A percentile compares a stretch with the other conserved stretches of the same genome.
phyloP scores from a whole-genome alignment of 1,140 invertebrate genomes.

The Zelostemma sp. region DNA sequence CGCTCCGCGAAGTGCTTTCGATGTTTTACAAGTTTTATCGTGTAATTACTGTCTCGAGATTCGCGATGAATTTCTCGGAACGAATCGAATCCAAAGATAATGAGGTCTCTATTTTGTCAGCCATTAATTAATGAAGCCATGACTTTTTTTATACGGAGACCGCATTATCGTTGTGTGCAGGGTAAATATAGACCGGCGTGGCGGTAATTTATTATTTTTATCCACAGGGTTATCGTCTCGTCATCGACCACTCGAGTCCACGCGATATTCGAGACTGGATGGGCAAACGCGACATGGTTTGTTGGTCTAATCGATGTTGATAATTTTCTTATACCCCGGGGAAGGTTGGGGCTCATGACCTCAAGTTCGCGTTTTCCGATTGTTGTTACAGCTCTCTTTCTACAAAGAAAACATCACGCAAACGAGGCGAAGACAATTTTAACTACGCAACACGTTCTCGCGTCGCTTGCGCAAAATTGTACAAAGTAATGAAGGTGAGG shows the following conservation, averaged over 20 bases:
- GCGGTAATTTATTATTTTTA: slow-evolving; percentile 6
- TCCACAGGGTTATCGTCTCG: background rate
- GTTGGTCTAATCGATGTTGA: background rate
- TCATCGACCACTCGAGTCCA: slow-evolving; percentile 1
- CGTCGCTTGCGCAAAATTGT: too few relatives aligned
- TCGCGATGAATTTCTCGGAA: too few relatives aligned
- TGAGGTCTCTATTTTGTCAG: background rate
- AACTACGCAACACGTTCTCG: too few relatives aligned
- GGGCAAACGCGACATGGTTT: background rate
- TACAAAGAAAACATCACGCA: too few relatives aligned
- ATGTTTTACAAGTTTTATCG: too few relatives aligned
- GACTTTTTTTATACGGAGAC: background rate
- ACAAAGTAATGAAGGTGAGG: background rate
- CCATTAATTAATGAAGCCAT: slow-evolving; percentile 1
- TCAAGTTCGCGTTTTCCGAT: too few relatives aligned
- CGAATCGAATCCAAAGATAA: too few relatives aligned
- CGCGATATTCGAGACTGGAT: slow-evolving; percentile 1
- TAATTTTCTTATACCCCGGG: slow-evolving; percentile 2
- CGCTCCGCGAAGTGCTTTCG: too few relatives aligned
- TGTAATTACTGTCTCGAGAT: too few relatives aligned
- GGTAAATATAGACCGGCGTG: background rate
- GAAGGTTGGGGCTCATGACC: background rate
- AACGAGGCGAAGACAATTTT: too few relatives aligned
- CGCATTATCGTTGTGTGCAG: background rate
- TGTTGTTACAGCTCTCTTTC: too few relatives aligned